Evolutionary conservation across 1,140 invertebrate species (phyloP).

Genomic region (Papilio polyxenes): DNA sequence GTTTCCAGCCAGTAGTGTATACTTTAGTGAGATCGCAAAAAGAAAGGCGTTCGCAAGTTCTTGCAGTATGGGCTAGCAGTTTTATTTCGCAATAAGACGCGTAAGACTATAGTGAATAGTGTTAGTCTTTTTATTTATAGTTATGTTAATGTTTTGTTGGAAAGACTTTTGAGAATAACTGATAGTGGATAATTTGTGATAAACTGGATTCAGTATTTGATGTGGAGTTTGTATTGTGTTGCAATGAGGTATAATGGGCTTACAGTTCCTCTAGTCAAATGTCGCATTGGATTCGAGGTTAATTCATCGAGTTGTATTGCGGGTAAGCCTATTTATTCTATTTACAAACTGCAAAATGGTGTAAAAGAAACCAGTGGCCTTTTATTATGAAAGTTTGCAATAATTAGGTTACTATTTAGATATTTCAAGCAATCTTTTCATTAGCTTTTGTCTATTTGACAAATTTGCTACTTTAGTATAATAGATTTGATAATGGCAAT

Average conservation of each 20-base stretch:
- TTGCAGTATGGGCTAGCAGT: constrained; percentile 7
- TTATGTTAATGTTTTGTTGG: background rate
- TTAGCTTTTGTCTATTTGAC: constrained; percentile 24
- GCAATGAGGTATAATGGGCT: background rate
- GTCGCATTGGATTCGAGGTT: background rate
- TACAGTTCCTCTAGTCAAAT: constrained; percentile 22
- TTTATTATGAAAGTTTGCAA: constrained; percentile 29
- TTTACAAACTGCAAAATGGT: background rate
- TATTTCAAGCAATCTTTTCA: constrained; percentile 9
- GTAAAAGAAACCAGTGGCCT: constrained; percentile 28
- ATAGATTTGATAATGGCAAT: background rate
- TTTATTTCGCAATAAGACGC: constrained; percentile 8
- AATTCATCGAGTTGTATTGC: background rate
- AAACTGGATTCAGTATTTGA: constrained; percentile 17
- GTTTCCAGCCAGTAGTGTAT: constrained; percentile 5
- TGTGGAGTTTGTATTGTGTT: constrained; percentile 8
- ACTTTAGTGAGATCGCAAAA: background rate
- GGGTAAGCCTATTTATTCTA: constrained; percentile 11
- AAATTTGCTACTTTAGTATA: constrained; percentile 7
- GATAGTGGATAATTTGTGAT: constrained; percentile 4
- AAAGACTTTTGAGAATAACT: background rate
- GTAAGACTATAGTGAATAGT: constrained; percentile 36
- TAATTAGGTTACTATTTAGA: constrained; percentile 23
- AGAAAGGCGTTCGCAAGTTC: background rate
- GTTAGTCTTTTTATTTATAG: constrained; percentile 18